Conservation (phyloP, 2,888 invertebrate genomes). For the Phlogophora meticulosa region DNA sequence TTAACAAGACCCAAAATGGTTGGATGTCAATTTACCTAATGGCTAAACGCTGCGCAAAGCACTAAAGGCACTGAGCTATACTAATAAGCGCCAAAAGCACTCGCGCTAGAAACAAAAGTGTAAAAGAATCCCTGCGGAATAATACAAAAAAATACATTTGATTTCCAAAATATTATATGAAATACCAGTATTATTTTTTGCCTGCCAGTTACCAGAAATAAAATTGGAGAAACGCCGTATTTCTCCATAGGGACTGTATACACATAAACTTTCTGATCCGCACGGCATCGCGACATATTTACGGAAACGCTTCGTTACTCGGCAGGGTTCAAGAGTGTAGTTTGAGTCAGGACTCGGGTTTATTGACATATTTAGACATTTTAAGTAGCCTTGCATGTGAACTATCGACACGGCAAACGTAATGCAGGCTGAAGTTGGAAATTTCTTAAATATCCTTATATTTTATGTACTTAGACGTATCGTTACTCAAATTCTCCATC, state of each 20-base stretch:
- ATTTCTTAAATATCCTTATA: not conserved
- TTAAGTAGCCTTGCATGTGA: constrained; percentile 28
- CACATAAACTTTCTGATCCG: constrained; percentile 54
- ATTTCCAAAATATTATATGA: constrained; percentile 38
- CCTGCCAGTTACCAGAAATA: constrained; percentile 42
- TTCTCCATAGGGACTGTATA: constrained; percentile 52
- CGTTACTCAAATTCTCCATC: not conserved
- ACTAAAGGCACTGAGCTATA: constrained; percentile 31
- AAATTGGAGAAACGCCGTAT: constrained; percentile 50
- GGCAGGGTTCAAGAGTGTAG: constrained; percentile 43
- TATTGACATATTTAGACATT: constrained; percentile 42
- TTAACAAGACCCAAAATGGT: constrained; percentile 39
- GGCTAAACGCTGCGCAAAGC: constrained; percentile 12
- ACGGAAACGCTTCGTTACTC: constrained; percentile 56
- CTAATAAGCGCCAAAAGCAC: constrained; percentile 47
- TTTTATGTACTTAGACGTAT: not conserved
- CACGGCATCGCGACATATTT: constrained; percentile 56
- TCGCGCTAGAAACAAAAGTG: not conserved
- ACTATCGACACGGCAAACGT: constrained; percentile 3
- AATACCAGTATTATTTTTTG: constrained; percentile 32
- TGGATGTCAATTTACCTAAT: constrained; percentile 26
- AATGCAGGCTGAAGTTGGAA: constrained; percentile 3
- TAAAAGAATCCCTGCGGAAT: constrained; percentile 26
- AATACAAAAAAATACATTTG: constrained; percentile 18
- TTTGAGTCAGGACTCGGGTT: constrained; percentile 32